Conservation (phyloP, 2,797 vertebrate genomes). For the Falco biarmicus region DNA sequence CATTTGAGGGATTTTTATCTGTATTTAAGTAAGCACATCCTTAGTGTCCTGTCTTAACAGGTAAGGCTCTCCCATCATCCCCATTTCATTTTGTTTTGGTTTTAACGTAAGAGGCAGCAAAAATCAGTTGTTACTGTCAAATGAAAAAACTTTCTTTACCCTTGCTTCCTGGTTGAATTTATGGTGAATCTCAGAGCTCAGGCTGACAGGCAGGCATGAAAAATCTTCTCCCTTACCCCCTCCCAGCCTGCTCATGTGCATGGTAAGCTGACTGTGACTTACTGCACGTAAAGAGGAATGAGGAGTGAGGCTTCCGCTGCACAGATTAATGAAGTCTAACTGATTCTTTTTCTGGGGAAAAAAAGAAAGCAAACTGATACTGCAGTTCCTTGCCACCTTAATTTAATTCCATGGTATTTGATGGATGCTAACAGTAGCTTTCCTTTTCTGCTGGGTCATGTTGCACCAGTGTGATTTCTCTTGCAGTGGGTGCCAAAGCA, state of each 20-base stretch:
- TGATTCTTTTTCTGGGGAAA: neutral
- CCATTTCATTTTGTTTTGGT: neutral
- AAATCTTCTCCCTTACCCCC: accelerated
- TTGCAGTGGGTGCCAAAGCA: neutral
- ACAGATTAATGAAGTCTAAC: neutral
- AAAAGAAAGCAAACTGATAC: neutral
- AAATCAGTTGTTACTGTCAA: neutral
- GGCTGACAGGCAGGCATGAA: neutral
- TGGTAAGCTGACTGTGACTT: neutral
- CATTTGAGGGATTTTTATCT: neutral
- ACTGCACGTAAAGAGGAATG: neutral
- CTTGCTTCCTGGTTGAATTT: neutral
- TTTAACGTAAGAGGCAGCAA: neutral
- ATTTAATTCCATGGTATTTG: neutral
- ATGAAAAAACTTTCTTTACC: neutral
- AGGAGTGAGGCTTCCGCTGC: neutral
- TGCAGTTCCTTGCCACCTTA: neutral
- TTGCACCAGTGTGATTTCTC: neutral
- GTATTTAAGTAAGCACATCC: neutral
- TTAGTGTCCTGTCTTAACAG: neutral
- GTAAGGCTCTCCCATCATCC: neutral
- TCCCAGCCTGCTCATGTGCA: accelerated
- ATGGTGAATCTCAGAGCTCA: neutral
- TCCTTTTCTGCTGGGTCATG: neutral
- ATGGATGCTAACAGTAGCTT: neutral